Evolutionary conservation across 2,888 invertebrate genomes (phyloP).

Genomic region (Agonopterix heracliana): DNA sequence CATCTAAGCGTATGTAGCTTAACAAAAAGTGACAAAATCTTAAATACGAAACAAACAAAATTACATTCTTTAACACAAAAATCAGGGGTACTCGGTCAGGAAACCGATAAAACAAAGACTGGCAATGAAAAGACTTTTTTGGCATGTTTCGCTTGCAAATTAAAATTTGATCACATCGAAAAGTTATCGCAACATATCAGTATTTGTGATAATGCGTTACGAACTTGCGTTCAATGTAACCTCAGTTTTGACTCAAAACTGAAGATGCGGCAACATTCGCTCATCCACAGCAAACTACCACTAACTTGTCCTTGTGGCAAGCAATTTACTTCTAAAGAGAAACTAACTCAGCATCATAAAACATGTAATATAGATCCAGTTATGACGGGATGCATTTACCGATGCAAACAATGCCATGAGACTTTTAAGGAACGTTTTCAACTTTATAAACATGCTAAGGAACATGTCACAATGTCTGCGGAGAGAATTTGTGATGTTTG

Average conservation of each 20-base stretch:
- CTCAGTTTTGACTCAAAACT: constrained; percentile 54
- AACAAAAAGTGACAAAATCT: too few species aligned
- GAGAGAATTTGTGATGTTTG: constrained; percentile 56
- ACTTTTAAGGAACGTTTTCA: constrained; percentile 50
- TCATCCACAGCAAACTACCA: constrained; percentile 33
- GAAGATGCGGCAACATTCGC: constrained; percentile 54
- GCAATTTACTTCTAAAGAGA: constrained; percentile 42
- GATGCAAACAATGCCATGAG: constrained; percentile 59
- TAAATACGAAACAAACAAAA: too few species aligned
- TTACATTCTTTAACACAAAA: too few species aligned
- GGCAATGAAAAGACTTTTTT: too few species aligned
- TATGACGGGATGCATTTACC: constrained; percentile 41
- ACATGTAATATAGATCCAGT: constrained; percentile 44
- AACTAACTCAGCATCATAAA: constrained; percentile 44
- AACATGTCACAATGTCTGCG: constrained; percentile 47
- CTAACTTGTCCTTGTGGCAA: constrained; percentile 50
- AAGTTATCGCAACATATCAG: constrained; percentile 52
- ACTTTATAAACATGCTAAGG: constrained; percentile 55
- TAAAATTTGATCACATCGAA: constrained; percentile 42
- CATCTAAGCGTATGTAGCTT: constrained; percentile 59
- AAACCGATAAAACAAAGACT: constrained; percentile 32
- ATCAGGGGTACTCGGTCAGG: constrained; percentile 44
- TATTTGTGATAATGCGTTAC: constrained; percentile 47
- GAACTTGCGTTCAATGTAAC: constrained; percentile 57
- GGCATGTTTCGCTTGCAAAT: constrained; percentile 58